Evolutionary conservation across 2,888 invertebrate species (phyloP), one percentile per base, ranked within the genome.

Genomic region (Tenodera sinensis): DNA sequence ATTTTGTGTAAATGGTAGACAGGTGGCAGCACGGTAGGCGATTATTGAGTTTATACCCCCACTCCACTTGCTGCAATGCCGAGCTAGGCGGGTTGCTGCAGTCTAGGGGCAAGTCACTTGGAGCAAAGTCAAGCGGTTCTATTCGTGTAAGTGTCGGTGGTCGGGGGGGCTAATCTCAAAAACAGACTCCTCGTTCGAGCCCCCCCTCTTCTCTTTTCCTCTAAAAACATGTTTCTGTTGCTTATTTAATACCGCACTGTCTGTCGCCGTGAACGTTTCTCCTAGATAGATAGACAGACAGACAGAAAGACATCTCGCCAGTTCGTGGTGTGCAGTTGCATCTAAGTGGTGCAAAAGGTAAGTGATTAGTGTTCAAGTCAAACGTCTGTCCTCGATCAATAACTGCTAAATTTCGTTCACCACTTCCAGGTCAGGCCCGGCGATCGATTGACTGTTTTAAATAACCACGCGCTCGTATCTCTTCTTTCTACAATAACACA

Each of bases 121-220:
- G 12, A 71, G 86, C 27, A 14, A 47, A 47, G 47, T 47, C 47
- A 47, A 47, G 42, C 81, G 28, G 47, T 47, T 9, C 47, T 30
- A 30, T 30, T 30, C 30, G 30, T 30, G 30, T 30, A 30, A 30
- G 83, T 82, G 83, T 82, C 20, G 34, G n/a, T 15, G 30, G 30
- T 30, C 4, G 90, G 90, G 90, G 90, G 90, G 88, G 88, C 89
- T 90, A 81, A n/a, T 27, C 86, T 88, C 84, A 85, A 85, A 81
- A 47, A 85, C 28, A 88, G 83, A 90, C 88, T 84, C 30, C 30
- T 30, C 27, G 85, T 83, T 85, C 34, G 85, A 86, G 83, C 89
- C 90, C 90, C 90, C 90, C 90, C 83, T 28, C 42, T 88, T 90
- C 87, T 89, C 91, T 83, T 86, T 90, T 90, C 90, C 47, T 47